Percentiles rank a stretch among this genome's conserved stretches.
phyloP scores from a whole-genome alignment of 2,113 vertebrate species.

The Natator depressus region DNA sequence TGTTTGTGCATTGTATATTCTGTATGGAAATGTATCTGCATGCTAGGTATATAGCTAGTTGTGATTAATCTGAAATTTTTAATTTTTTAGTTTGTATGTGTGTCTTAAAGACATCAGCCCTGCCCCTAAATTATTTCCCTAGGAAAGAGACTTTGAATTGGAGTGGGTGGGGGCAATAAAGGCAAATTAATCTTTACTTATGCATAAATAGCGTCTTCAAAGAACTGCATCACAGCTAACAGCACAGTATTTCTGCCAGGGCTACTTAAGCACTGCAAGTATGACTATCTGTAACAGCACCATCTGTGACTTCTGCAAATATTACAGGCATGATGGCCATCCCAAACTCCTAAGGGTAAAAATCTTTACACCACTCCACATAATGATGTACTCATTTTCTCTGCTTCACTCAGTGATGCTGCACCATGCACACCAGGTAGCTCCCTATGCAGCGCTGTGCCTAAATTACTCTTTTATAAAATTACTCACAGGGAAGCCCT shows the following conservation, averaged over 20 bases:
- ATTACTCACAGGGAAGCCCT: neutral
- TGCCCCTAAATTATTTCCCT: neutral
- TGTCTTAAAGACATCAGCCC: neutral
- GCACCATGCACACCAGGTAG: neutral
- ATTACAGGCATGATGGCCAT: neutral
- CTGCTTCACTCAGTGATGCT: neutral
- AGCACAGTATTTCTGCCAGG: neutral
- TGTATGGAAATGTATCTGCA: fast-evolving
- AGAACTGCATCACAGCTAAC: neutral
- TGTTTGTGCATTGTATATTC: neutral
- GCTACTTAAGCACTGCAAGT: neutral
- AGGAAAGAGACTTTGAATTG: neutral
- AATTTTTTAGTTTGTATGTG: neutral
- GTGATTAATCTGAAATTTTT: neutral
- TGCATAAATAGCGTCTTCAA: neutral
- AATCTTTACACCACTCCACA: neutral
- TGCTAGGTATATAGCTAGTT: neutral
- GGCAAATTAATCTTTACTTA: neutral
- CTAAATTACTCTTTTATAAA: neutral
- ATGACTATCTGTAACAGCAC: neutral
- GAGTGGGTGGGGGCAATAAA: neutral
- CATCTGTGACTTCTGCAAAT: neutral
- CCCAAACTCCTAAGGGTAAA: neutral
- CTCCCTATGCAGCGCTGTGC: neutral
- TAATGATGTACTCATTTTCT: neutral